Evolutionary conservation across 2,113 vertebrate genomes (phyloP), one percentile per base, ranked within the genome.

Genomic region (Melanerpes aurifrons): DNA sequence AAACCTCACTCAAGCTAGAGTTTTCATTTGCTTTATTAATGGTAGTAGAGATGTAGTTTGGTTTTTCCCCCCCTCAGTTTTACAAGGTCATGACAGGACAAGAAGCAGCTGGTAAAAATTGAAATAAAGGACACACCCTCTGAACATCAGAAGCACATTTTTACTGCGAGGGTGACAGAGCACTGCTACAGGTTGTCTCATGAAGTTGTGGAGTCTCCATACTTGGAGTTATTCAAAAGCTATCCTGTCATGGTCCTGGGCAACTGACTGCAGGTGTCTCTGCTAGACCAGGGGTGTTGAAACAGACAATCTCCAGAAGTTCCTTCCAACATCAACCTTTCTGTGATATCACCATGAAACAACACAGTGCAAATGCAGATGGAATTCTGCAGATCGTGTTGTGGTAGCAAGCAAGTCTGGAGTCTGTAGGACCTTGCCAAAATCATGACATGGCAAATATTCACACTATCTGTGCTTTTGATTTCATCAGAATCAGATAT

Each of bases 171-270:
- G 15, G 28, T 73, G n/a, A 81, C 21, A 20, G 12, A 93, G 14
- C 7, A 35, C 21, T 35, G 35, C 20, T 16, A 37, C 8, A 43
- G 22, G 6, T 50, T 71, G 3, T 40, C 19, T 22, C 45, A 16
- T 66, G 57, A 58, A 6, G 4, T 3, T 62, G 7, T 56, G 31
- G 25, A 62, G 10, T 53, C 12, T 92, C 20, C 19, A 31, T 69
- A 19, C 50, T 35, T 86, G 29, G 19, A 67, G 15, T 74, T 32
- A 58, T 9, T 80, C 4, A 59, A 71, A 70, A 74, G 8, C 20
- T 0, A 0, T 9, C 9, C 76, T 20, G 15, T 40, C 5, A 5
- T 21, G 11, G 9, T 69, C 15, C 25, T 63, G 48, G 16, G 5
- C 31, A 88, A 29, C 5, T 11, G 8, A 3, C 5, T 21, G 2